Evolutionary conservation across 2,888 invertebrate species (phyloP).

Genomic region (Leucophora obtusa): DNA sequence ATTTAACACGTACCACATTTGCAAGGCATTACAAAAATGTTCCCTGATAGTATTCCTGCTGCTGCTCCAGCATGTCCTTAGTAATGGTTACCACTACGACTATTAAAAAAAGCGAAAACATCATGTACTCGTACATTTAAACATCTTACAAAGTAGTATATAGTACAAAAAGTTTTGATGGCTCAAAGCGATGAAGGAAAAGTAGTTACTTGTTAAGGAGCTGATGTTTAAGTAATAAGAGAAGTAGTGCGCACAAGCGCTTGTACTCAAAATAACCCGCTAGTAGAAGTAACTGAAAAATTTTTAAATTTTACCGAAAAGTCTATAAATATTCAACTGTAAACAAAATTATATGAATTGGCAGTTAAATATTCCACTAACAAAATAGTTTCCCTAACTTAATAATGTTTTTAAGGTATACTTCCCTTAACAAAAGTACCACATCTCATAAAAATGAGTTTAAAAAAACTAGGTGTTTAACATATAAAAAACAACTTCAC

Average conservation of each 20-base stretch:
- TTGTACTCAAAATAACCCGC: too few species aligned
- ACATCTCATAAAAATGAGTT: constrained; percentile 25
- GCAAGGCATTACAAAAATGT: constrained; percentile 54
- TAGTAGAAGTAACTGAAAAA: too few species aligned
- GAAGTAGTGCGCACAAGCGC: not conserved
- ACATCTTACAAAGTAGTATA: not conserved
- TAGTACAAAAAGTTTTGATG: not conserved
- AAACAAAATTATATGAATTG: too few species aligned
- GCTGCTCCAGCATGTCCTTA: constrained; percentile 5
- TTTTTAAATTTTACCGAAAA: too few species aligned
- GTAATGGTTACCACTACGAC: constrained; percentile 10
- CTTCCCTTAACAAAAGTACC: not conserved
- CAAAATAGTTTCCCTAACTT: too few species aligned
- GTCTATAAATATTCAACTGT: too few species aligned
- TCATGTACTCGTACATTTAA: constrained; percentile 7
- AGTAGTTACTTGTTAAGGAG: constrained; percentile 42
- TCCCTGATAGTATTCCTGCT: constrained; percentile 20
- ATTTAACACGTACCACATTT: constrained; percentile 63
- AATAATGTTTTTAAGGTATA: not conserved
- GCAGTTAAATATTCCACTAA: too few species aligned
- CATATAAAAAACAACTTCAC: constrained; percentile 45
- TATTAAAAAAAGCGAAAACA: constrained; percentile 2
- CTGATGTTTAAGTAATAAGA: constrained; percentile 13
- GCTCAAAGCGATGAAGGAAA: not conserved
- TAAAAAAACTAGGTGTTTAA: not conserved